Evolutionary conservation across 2,113 vertebrate genomes (phyloP), one percentile per base, ranked within the genome.

Genomic region (Phrynosoma blainvillii): DNA sequence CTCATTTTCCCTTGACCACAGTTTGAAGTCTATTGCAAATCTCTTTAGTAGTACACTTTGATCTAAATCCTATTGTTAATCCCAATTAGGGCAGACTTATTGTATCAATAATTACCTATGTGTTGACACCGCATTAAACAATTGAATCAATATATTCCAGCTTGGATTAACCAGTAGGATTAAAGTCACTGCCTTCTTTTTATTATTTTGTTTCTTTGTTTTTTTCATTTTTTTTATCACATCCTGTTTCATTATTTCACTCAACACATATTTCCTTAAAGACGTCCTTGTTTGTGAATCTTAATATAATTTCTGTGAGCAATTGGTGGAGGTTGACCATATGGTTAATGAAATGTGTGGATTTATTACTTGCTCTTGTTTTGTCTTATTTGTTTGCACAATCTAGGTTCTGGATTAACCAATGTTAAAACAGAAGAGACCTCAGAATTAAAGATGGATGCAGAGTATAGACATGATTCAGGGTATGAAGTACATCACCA

Each of bases 401-500:
- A 54, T 90, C 68, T 93, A 99, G 99, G 98, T 89, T 98, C 98
- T 0, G 98, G 98, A 85, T 90, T 98, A 79, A 98, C 98, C 89
- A 98, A 98, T 1, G 96, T 98, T 91, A 99, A 99, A 96, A 98
- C 98, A 42, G 98, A 98, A 66, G 97, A 98, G 82, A 93, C 99
- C 75, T 98, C 99, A 4, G 98, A 99, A 92, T 96, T 99, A 91
- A 97, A 98, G 91, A 99, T 99, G 98, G 98, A 99, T 83, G 97
- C 98, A 0, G 98, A 98, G 89, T 98, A 98, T 92, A 96, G 97
- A 62, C 98, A 98, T 89, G 98, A 98, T 91, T 97, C 98, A 1
- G 98, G 98, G 59, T 99, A 98, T 5, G 98, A 99, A 96, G 98
- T 99, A 86, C 98, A 98, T 95, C 99, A 99, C 96, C 99, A 99